Conservation (phyloP, 2,797 vertebrate genomes). For the Remorina albescens region DNA sequence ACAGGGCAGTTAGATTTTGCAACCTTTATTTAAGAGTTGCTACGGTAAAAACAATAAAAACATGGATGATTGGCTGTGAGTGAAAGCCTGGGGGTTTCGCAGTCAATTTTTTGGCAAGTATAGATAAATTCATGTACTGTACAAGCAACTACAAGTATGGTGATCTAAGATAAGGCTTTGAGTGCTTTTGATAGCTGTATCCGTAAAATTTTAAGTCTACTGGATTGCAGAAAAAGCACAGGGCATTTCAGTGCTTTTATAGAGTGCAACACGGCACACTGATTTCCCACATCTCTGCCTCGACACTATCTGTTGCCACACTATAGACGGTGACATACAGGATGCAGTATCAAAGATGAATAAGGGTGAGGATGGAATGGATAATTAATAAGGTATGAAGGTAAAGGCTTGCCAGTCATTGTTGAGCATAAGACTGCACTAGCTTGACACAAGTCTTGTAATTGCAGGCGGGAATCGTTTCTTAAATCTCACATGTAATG, state of each 20-base stretch:
- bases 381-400: conserved; percentile 68
- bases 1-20: conserved; percentile 4
- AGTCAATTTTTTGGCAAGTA: neutral
- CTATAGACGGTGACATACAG: conserved; percentile 33
- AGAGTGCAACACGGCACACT: conserved; percentile 21
- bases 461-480: conserved; percentile 6
- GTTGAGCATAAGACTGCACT: conserved; percentile 19
- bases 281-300: conserved; percentile 45
- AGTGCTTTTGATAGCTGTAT: conserved; percentile 10
- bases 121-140: neutral
- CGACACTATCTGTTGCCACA: conserved; percentile 30
- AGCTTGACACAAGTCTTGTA: conserved; percentile 7
- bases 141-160: neutral
- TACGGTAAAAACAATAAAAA: neutral
- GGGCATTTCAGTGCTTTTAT: conserved; percentile 32
- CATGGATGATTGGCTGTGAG: neutral
- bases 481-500: conserved; percentile 21
- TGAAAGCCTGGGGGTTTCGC: neutral
- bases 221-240: conserved; percentile 21
- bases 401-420: conserved; percentile 49
- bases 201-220: conserved; percentile 36
- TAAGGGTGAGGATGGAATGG: conserved; percentile 52
- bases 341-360: conserved; percentile 63
- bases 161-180: neutral
- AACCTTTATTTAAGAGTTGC: neutral